phyloP scores from a whole-genome alignment of 1,140 invertebrate species.

The Zaprionus camerounensis region DNA sequence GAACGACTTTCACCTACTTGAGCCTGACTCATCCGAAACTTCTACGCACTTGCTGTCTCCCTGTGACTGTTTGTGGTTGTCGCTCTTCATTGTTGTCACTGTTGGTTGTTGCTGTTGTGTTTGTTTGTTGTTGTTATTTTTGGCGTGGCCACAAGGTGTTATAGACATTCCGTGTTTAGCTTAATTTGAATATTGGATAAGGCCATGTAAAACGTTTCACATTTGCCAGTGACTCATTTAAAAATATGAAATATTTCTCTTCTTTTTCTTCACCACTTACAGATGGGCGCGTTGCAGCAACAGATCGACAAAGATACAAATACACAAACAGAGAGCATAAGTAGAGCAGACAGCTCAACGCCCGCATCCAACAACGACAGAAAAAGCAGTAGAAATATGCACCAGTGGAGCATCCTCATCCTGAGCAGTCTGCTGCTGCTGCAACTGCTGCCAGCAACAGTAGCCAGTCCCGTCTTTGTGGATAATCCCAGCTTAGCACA shows the following conservation, averaged over 20 bases:
- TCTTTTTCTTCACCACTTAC: slow-evolving; percentile 40
- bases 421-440: slow-evolving; percentile 54
- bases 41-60: slow-evolving; percentile 68
- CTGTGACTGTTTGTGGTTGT: slow-evolving; percentile 10
- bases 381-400: slow-evolving; percentile 27
- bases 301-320: slow-evolving; percentile 25
- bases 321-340: slow-evolving; percentile 36
- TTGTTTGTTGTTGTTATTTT: slow-evolving; percentile 41
- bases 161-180: slow-evolving; percentile 52
- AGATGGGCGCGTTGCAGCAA: slow-evolving; percentile 66
- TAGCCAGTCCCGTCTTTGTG: slow-evolving; percentile 78
- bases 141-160: slow-evolving; percentile 50
- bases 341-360: slow-evolving; percentile 34
- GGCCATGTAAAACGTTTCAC: slow-evolving; percentile 63
- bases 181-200: slow-evolving; percentile 62
- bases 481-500: slow-evolving; percentile 84
- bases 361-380: slow-evolving; percentile 38
- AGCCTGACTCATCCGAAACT: slow-evolving; percentile 64
- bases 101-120: slow-evolving; percentile 35
- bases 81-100: slow-evolving; percentile 30
- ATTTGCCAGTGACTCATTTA: slow-evolving; percentile 63
- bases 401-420: slow-evolving; percentile 45
- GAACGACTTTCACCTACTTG: slow-evolving; percentile 75
- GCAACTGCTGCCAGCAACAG: slow-evolving; percentile 16
- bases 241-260: slow-evolving; percentile 7